These are phyloP conservation scores for Drosophila formosana DNA, from an alignment of 2,888 invertebrate genomes.

Conservation along the genomic window DNA sequence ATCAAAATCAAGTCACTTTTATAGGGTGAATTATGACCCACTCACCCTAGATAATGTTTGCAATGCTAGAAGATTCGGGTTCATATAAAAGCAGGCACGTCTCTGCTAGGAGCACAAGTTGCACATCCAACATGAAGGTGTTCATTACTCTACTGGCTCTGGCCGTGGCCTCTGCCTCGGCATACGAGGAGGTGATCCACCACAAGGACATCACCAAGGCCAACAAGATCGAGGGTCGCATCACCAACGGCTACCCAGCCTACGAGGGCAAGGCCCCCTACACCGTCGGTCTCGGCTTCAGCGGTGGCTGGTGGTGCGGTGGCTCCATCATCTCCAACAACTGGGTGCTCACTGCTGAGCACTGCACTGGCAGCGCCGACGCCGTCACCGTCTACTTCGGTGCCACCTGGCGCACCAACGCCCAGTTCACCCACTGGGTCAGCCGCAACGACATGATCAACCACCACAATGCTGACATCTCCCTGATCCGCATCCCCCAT, in stretches of 20 bases:
- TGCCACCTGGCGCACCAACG: slow-evolving; percentile 65
- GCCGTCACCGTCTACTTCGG: slow-evolving; percentile 65
- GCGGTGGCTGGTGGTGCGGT: slow-evolving; percentile 68
- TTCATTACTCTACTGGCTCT: slow-evolving; percentile 45
- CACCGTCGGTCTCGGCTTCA: slow-evolving; percentile 73
- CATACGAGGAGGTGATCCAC: slow-evolving; percentile 17
- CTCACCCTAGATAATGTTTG: slow-evolving; percentile 5
- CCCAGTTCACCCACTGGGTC: slow-evolving; percentile 62
- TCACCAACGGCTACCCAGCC: slow-evolving; percentile 64
- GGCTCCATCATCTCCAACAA: slow-evolving; percentile 67
- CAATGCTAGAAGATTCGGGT: not conserved
- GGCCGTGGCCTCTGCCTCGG: slow-evolving; percentile 38
- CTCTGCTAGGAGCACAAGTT: slow-evolving; percentile 20
- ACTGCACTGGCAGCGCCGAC: slow-evolving; percentile 50
- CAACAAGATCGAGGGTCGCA: slow-evolving; percentile 41
- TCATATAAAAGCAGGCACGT: slow-evolving; percentile 6
- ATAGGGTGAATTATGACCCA: slow-evolving; percentile 1
- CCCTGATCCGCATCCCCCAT: slow-evolving; percentile 67
- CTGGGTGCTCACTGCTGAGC: slow-evolving; percentile 71
- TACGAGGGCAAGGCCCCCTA: slow-evolving; percentile 70
- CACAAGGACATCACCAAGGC: slow-evolving; percentile 7
- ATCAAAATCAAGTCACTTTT: slow-evolving; percentile 6
- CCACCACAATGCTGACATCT: slow-evolving; percentile 69
- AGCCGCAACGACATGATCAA: slow-evolving; percentile 57
- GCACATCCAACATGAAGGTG: slow-evolving; percentile 46